A percentile compares a stretch with the other conserved stretches of the same genome.
phyloP scores from a whole-genome alignment of 2,113 vertebrate genomes.

The Nematolebias whitei region DNA sequence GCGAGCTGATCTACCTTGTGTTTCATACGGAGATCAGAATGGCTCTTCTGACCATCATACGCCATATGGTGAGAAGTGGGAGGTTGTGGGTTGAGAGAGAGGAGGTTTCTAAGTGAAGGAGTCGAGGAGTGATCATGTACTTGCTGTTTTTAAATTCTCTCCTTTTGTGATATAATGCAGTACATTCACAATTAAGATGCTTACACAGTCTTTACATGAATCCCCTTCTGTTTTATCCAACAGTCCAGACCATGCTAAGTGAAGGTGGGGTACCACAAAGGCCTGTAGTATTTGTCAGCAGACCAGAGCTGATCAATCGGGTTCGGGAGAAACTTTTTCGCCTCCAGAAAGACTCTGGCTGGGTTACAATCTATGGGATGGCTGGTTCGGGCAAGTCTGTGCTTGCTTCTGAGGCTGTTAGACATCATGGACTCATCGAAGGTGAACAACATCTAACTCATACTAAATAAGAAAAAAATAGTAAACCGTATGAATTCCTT shows the following conservation, averaged over 20 bases:
- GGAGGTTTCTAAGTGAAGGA: conserved; percentile 1
- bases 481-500: neutral
- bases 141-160: no score
- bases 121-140: neutral
- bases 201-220: neutral
- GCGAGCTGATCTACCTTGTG: conserved; percentile 77
- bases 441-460: conserved; percentile 79
- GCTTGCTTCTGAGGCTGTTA: conserved; percentile 90
- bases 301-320: conserved; percentile 82
- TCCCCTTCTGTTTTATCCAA: conserved; percentile 30
- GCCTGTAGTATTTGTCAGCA: conserved; percentile 91
- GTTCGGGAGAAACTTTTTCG: conserved; percentile 84
- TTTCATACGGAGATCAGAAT: conserved; percentile 71
- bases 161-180: no score
- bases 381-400: conserved; percentile 98
- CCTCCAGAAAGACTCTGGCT: conserved; percentile 84
- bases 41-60: conserved; percentile 78
- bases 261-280: conserved; percentile 96
- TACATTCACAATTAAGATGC: neutral
- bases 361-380: conserved; percentile 95
- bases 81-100: neutral
- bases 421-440: conserved; percentile 85
- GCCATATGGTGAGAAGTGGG: conserved; percentile 81
- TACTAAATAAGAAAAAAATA: neutral
- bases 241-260: conserved; percentile 87